Evolutionary conservation across 2,113 vertebrate genomes (phyloP).

Genomic region (Corythaixoides concolor): DNA sequence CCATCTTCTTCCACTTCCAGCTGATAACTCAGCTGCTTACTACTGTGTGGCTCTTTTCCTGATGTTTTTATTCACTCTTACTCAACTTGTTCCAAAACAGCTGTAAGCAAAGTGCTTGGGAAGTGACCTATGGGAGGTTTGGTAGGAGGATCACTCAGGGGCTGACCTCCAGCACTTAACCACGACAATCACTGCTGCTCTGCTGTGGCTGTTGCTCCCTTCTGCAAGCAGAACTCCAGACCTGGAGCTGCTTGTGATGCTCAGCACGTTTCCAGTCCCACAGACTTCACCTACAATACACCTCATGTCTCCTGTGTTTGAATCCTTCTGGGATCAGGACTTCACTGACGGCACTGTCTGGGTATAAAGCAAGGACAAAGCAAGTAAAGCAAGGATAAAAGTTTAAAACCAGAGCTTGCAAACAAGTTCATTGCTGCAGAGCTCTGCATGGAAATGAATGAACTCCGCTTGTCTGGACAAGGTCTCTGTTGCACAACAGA

Average conservation of each 20-base stretch:
- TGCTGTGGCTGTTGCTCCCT: background rate
- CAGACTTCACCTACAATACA: background rate
- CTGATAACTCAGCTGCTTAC: background rate
- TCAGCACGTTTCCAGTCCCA: background rate
- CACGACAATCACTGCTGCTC: background rate
- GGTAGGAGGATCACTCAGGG: background rate
- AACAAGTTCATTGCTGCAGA: background rate
- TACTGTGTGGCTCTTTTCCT: background rate
- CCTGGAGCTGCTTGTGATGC: background rate
- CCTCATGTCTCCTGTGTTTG: background rate
- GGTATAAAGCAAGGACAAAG: background rate
- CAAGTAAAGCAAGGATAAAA: background rate
- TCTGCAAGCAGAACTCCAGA: background rate
- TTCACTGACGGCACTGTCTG: background rate
- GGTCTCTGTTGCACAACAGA: background rate
- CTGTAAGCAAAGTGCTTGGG: background rate
- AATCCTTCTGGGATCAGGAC: background rate
- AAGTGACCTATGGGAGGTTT: background rate
- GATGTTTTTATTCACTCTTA: background rate
- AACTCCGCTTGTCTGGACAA: background rate
- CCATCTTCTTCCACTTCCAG: background rate
- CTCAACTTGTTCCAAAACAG: background rate
- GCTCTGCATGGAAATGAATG: background rate
- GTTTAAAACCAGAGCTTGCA: background rate
- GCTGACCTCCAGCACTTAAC: background rate